Conservation (phyloP, 2,888 invertebrate species). For the Eremobia ochroleuca region DNA sequence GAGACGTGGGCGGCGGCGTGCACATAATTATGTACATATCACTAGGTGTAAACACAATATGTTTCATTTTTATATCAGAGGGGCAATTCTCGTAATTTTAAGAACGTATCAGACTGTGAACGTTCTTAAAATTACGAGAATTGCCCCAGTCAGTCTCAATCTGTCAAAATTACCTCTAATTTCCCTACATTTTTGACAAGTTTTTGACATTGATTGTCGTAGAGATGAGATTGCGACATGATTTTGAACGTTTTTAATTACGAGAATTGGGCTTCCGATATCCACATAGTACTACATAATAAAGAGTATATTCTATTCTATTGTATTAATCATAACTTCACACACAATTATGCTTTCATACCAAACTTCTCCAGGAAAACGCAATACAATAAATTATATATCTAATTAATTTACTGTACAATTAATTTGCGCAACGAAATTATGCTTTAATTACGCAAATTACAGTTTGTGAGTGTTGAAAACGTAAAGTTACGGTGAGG, state of each 20-base stretch:
- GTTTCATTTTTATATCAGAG: not conserved
- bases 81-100: not conserved
- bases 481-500: constrained; percentile 67
- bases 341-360: constrained; percentile 13
- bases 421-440: constrained; percentile 60
- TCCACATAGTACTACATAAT: not conserved
- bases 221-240: not conserved
- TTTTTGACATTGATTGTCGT: too few species aligned
- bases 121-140: too few species aligned
- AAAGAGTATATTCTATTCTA: not conserved
- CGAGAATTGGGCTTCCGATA: not conserved
- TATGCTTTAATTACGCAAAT: constrained; percentile 64
- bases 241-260: not conserved
- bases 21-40: not conserved
- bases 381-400: constrained; percentile 34
- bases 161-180: not conserved
- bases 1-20: not conserved
- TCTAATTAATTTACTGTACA: constrained; percentile 44
- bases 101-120: too few species aligned
- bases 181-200: too few species aligned
- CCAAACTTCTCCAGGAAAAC: constrained; percentile 13
- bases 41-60: too few species aligned
- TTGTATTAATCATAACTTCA: not conserved
- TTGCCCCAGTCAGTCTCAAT: not conserved
- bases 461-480: constrained; percentile 62